Base-by-base conservation (phyloP, 2,113 vertebrate genomes). In the Lampris megalopsis region DNA sequence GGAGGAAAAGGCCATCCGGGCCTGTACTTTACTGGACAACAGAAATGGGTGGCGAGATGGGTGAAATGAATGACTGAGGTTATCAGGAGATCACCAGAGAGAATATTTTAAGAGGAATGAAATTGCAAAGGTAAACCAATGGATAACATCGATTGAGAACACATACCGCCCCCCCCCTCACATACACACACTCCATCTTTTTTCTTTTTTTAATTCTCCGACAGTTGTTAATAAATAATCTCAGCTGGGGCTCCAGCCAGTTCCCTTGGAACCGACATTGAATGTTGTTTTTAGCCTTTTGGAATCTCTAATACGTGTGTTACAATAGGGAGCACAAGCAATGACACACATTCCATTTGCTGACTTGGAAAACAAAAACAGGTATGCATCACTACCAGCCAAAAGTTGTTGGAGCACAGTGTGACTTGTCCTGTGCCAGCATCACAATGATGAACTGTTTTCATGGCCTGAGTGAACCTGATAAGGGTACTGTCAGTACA, bases 11-110 rank as follows among this genome's bases (percentile, higher is more conserved):
- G 97, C 96, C 88, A 91, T 89, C 65, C 98, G 96, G 56, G 98
- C 98, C 92, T 99, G 98, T 11, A 97, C 95, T 92, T 98, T 99
- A 94, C 98, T 99, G 88, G 42, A 86, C 79, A 91, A 69, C 49
- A 79, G 35, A 81, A 36, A 24, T 8, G 70, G 10, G 64, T 36
- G 50, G 40, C 2, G 47, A 43, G 41, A n/a, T 41, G 36, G 24
- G 24, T 54, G 56, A 58, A 64, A 42, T 53, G 47, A 74, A 41
- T 42, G 42, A 24, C 8, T 47, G 48, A 48, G 9, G 42, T 68
- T 47, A 13, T 9, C 40, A 82, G 38, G 53, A 71, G 40, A 13
- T 9, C 40, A 82, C 36, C 49, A 71, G 40, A 41, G 5, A 75
- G 8, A 72, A 48, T 36, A 80, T 41, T 48, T 66, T 40, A 6